Base-by-base conservation (phyloP, 2,797 vertebrate species). In the Emys orbicularis region DNA sequence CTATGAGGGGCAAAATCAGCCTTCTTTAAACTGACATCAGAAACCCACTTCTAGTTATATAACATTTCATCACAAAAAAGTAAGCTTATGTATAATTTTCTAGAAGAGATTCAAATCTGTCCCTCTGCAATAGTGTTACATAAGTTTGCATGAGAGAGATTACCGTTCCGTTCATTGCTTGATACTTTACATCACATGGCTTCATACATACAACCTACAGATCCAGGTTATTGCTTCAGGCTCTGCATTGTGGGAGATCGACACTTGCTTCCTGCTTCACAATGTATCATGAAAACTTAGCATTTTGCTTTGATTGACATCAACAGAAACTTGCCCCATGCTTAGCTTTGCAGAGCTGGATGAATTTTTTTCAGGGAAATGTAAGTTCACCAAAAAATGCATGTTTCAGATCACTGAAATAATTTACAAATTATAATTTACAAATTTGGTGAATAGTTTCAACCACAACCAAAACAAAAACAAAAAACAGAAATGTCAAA, bases 11-110 rank as follows among this genome's bases (percentile, higher is more conserved):
- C 1, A 54, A 84, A 16, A 37, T 53, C 56, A 72, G 52, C 31
- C 29, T 84, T 29, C 81, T 79, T 77, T 72, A 74, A 59, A 83
- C 77, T 79, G 23, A 54, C 83, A 29, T 86, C 37, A 92, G 87
- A 84, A 56, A 65, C 27, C 3, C 2, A 83, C 3, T 27, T 34
- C 61, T 72, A 79, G 34, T 47, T 41, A 5, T 50, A 13, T 11
- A 90, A 74, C 59, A 81, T 88, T 76, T 53, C 65, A 77, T 4
- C 2, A 80, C 16, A 16, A 74, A 49, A 90, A 90, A 5, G 41
- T 87, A 83, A 61, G 3, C 6, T 89, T 83, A n/a, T 90, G 10
- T 13, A 12, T 88, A 16, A 5, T 2, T 53, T 5, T 82, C 50
- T 74, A 50, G 23, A 12, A 29, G 74, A 92, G 16, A 37, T 81